Base-by-base conservation (phyloP, 2,797 vertebrate genomes). In the Alosa sapidissima region DNA sequence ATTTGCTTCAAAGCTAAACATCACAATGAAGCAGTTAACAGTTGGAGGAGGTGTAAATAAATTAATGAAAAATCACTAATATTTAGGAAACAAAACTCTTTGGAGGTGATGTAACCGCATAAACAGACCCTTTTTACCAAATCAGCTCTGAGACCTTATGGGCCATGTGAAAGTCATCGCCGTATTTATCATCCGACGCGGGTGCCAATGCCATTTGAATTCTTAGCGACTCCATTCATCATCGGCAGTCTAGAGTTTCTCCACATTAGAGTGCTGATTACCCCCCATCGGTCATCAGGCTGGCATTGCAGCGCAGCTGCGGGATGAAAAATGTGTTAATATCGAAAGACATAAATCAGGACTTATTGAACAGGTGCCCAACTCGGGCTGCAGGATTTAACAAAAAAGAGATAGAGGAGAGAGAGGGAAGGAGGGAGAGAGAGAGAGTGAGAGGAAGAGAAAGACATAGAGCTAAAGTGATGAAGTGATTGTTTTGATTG, bases 341-440 rank as follows among this genome's bases (percentile, higher is more conserved):
- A 88, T 89, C 85, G 86, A 90, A 86, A 86, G 85, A 85, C 90
- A 91, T 90, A 89, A 90, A 91, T 91, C 90, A 91, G 85, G 81
- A 86, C 83, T 87, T 85, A 82, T 82, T 85, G 85, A 89, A 81
- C 84, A 89, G 87, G 87, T 89, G 85, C 81, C 81, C 83, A 88
- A 85, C 82, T 87, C 84, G 65, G 47, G 84, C 86, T 83, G 82
- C 81, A 82, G 86, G 83, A 82, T 82, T 84, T 84, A 84, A 82
- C 78, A 81, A 78, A 85, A 75, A 24, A 81, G 84, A 81, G 82
- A 86, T 85, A 81, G 33, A 75, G 41, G 54, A 68, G 36, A 86
- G 52, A 55, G 83, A 14, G 51, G 49, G 68, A 81, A 68, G 33
- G 28, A 51, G 49, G 68, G 55, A 8, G 81, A 84, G 81, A 84